Conservation (phyloP, 2,888 invertebrate species). For the Noctua fimbriata region DNA sequence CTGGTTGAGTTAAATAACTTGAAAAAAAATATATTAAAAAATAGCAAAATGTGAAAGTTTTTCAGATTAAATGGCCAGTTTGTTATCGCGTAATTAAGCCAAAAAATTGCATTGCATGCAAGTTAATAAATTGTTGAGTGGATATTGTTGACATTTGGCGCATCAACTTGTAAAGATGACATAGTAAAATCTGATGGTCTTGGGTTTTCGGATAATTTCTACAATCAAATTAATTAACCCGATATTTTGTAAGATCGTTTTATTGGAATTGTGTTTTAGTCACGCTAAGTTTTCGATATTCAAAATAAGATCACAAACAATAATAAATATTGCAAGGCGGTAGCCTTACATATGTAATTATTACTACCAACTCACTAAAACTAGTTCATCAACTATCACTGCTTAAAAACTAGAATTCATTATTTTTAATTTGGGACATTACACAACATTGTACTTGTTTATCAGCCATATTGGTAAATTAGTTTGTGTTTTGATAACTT, state of each 20-base stretch:
- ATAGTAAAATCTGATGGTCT: background rate
- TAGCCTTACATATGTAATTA: no score
- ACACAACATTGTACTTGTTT: slow-evolving; percentile 26
- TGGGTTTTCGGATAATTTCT: background rate
- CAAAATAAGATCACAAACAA: background rate
- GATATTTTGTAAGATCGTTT: background rate
- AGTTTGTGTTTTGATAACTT: background rate
- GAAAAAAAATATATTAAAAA: no score
- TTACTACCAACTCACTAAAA: slow-evolving; percentile 1
- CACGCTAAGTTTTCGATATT: background rate
- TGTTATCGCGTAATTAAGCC: background rate
- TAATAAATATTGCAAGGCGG: background rate
- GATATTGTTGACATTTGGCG: background rate
- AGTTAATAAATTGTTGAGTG: background rate
- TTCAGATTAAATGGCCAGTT: background rate
- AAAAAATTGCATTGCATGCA: background rate
- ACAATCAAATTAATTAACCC: background rate
- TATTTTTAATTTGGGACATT: slow-evolving; percentile 20
- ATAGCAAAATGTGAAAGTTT: background rate
- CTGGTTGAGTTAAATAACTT: no score
- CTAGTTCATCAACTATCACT: slow-evolving; percentile 51
- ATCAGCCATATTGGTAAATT: slow-evolving; percentile 7
- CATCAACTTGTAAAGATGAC: background rate
- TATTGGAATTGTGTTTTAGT: background rate
- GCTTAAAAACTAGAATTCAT: slow-evolving; percentile 35